Base-by-base conservation (phyloP, 2,888 invertebrate species). In the Polydesmus complanatus region DNA sequence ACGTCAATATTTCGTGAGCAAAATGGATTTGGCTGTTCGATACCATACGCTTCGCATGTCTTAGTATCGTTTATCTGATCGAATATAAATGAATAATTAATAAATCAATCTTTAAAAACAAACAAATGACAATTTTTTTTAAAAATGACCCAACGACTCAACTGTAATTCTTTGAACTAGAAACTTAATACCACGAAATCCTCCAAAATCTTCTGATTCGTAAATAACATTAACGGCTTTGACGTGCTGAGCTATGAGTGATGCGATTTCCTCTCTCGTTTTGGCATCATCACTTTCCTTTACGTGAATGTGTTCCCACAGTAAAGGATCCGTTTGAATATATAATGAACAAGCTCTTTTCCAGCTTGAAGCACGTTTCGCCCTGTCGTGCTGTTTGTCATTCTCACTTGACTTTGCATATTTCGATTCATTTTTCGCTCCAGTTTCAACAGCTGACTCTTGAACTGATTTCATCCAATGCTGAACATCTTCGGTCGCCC, bases 161-260 rank as follows among this genome's bases (percentile, higher is more conserved):
- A 85, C 85, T 78, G 85, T 85, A 68, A 86, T 85, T 71, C 86
- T 80, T 73, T 92, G 91, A 66, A 96, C 95, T 80, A 94, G 93
- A 80, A 96, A 96, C 77, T 93, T 90, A 70, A 95, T 91, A 71
- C 94, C 91, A 66, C 92, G 84, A 74, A 96, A 92, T 49, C 96
- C 97, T 74, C 92, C 90, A 77, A 96, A 96, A 77, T 85, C 86
- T 54, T 94, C 95, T 74, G 89, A 88, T 68, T 91, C 83, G 77
- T 96, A 96, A 73, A 96, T 96, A 74, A 90, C 91, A 80, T 95
- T 96, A 72, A 96, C 94, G 67, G 95, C 95, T 68, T 94, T 95
- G 69, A 99, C 95, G 76, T 98, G 98, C 76, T 94, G 95, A 62
- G 95, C 93, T 75, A 98, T 96, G 69, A 98, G 79, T 0, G 95